Evolutionary conservation across 2,888 invertebrate genomes (phyloP).

Genomic region (Cantharis rustica): DNA sequence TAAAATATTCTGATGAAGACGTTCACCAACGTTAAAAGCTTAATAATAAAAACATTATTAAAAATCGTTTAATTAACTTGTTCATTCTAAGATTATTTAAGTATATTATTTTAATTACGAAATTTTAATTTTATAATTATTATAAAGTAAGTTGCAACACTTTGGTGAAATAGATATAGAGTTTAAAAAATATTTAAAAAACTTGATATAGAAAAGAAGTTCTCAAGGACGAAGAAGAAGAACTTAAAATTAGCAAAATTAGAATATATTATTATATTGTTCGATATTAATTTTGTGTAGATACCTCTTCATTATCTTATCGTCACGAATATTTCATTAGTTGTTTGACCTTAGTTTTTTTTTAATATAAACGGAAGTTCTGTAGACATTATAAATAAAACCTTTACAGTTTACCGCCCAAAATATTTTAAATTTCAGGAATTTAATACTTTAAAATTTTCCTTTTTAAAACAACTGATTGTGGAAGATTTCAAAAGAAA

Average conservation of each 20-base stretch:
- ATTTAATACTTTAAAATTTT: too few species aligned
- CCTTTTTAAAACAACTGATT: too few species aligned
- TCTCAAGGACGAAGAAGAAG: background rate
- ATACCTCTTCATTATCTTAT: background rate
- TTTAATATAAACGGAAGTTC: background rate
- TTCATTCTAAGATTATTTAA: too few species aligned
- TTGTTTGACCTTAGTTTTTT: background rate
- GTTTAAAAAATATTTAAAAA: background rate
- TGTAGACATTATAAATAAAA: background rate
- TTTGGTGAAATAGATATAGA: background rate
- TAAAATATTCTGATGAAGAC: too few species aligned
- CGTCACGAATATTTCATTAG: background rate
- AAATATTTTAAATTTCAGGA: background rate
- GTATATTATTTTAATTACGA: too few species aligned
- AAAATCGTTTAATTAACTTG: too few species aligned
- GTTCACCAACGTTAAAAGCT: too few species aligned
- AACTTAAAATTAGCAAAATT: background rate
- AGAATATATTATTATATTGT: background rate
- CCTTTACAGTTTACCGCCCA: background rate
- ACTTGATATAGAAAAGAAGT: background rate
- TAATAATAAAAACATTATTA: too few species aligned
- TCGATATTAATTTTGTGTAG: background rate
- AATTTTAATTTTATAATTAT: too few species aligned
- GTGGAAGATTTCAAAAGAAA: background rate
- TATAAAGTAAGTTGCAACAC: too few species aligned